Conservation (phyloP, 2,797 vertebrate species). For the Spondyliosoma cantharus region DNA sequence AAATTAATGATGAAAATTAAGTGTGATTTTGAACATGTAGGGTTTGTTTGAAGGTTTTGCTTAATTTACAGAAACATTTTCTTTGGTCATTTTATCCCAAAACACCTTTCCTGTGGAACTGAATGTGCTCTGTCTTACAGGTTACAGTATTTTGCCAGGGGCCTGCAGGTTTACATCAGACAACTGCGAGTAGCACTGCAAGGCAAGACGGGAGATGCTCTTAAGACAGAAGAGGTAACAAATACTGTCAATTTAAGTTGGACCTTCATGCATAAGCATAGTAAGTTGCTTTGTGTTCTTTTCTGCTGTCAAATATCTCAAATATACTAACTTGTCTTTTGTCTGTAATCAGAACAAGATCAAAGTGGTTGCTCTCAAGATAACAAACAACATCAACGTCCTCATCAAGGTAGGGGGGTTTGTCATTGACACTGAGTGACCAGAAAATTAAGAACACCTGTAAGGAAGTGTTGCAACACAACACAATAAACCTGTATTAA, state of each 20-base stretch:
- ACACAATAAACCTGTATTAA: background rate
- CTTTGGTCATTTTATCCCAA: background rate
- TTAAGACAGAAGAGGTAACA: constrained; percentile 97
- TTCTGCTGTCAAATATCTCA: background rate
- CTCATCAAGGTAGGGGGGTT: constrained; percentile 92
- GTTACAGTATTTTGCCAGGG: constrained; percentile 97
- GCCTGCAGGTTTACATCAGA: constrained; percentile 96
- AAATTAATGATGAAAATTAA: too few relatives aligned
- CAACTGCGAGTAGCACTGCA: constrained; percentile 96
- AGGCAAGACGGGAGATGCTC: constrained; percentile 96
- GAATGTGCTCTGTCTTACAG: constrained; percentile 74
- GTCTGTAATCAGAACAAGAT: constrained; percentile 93
- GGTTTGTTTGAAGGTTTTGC: background rate
- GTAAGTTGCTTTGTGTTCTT: background rate
- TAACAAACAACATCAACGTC: constrained; percentile 99
- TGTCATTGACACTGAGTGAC: background rate
- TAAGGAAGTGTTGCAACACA: background rate
- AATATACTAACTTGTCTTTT: constrained; percentile 35
- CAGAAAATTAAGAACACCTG: background rate
- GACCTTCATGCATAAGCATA: too few relatives aligned
- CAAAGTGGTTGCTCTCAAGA: constrained; percentile 99
- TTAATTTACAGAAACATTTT: background rate
- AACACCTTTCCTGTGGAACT: background rate
- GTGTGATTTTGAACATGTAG: background rate
- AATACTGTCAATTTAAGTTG: background rate